Percentiles rank a stretch among this genome's conserved stretches.
Conservation (phyloP, 2,113 vertebrate genomes). For the Otolemur garnettii region DNA sequence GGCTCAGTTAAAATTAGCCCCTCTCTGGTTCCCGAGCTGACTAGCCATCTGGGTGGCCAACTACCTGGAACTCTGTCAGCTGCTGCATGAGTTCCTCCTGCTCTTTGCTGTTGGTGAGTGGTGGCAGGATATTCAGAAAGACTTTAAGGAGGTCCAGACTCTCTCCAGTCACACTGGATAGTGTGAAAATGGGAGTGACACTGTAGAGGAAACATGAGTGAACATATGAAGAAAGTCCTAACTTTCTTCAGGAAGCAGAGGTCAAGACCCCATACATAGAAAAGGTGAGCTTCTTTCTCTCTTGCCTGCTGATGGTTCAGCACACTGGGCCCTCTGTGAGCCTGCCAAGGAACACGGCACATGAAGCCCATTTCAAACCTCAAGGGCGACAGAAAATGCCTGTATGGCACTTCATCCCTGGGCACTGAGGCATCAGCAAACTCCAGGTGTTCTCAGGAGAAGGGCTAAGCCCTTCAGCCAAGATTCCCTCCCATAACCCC, state of each 20-base stretch:
- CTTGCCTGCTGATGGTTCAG: background rate
- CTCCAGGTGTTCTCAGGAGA: background rate
- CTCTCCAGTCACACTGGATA: slow-evolving; percentile 97
- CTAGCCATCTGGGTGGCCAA: background rate
- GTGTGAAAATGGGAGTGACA: slow-evolving; percentile 97
- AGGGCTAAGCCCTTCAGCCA: background rate
- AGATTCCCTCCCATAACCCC: background rate
- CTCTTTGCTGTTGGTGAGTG: slow-evolving; percentile 98
- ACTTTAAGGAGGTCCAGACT: slow-evolving; percentile 97
- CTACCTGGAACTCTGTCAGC: slow-evolving; percentile 97
- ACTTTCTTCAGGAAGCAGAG: background rate
- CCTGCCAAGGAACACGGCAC: background rate
- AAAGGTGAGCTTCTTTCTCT: background rate
- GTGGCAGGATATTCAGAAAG: slow-evolving; percentile 98
- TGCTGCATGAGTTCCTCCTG: slow-evolving; percentile 99
- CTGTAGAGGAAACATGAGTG: slow-evolving; percentile 84
- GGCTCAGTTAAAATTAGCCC: background rate
- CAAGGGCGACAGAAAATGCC: background rate
- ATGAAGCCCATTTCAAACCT: background rate
- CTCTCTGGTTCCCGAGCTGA: background rate
- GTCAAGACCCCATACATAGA: background rate
- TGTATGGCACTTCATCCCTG: background rate
- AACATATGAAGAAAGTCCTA: background rate
- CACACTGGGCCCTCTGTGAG: background rate
- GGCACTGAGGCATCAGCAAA: background rate